These are phyloP conservation scores for Patella caerulea DNA, from an alignment of 2,888 invertebrate species.

Conservation along the genomic window DNA sequence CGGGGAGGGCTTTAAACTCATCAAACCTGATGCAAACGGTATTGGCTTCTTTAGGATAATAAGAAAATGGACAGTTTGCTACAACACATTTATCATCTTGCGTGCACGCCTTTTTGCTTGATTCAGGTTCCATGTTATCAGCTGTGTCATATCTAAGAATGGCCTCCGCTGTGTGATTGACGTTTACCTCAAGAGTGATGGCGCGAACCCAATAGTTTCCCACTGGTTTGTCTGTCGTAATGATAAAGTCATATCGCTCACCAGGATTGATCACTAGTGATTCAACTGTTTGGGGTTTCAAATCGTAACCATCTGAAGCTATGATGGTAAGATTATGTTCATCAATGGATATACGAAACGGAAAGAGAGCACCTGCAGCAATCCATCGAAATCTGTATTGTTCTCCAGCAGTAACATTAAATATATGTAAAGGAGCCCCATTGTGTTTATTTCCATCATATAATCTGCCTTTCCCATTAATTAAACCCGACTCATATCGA, in stretches of 20 bases:
- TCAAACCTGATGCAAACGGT: conserved; percentile 38
- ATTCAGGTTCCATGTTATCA: not conserved
- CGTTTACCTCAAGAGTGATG: not conserved
- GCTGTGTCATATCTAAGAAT: conserved; percentile 29
- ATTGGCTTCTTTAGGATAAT: conserved; percentile 25
- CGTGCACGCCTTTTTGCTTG: conserved; percentile 36
- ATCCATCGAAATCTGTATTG: conserved; percentile 40
- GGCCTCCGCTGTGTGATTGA: conserved; percentile 12
- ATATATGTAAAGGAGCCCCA: not conserved
- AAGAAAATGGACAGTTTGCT: conserved; percentile 48
- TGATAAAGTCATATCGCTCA: conserved; percentile 8
- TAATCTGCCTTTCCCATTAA: conserved; percentile 55
- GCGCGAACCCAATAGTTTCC: conserved; percentile 2
- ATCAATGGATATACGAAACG: conserved; percentile 39
- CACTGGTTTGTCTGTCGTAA: not conserved
- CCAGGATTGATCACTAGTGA: conserved; percentile 11
- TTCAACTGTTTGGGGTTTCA: conserved; percentile 29
- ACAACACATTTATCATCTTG: conserved; percentile 33
- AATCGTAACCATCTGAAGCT: conserved; percentile 40
- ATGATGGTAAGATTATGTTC: conserved; percentile 38
- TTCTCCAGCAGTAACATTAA: not conserved
- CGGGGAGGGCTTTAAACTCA: conserved; percentile 19
- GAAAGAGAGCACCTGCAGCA: conserved; percentile 36
- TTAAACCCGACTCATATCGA: conserved; percentile 42
- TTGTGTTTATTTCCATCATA: conserved; percentile 17